Conservation (phyloP, 92 coral and sea anemone genomes). For the Scolanthus callimorphus region DNA sequence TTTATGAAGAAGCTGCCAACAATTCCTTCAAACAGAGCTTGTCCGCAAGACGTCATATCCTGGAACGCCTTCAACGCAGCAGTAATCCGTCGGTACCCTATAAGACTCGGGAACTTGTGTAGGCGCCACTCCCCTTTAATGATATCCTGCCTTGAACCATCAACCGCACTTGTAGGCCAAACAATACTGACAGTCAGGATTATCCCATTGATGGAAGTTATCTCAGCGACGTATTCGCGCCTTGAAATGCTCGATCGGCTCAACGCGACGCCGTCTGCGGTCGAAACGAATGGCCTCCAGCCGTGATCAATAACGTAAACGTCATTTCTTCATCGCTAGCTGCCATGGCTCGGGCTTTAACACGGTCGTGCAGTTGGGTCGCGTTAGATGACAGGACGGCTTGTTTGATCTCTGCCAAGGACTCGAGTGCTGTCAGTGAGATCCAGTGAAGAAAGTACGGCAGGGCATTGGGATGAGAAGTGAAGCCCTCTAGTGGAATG, state of each 20-base stretch:
- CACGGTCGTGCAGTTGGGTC: too few relatives aligned
- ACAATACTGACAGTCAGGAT: conserved; percentile 35
- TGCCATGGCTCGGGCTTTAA: too few relatives aligned
- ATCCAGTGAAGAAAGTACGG: conserved; percentile 74
- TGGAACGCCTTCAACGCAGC: conserved; percentile 38
- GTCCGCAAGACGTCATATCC: conserved; percentile 14
- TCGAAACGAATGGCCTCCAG: conserved; percentile 22
- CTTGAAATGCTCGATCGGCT: conserved; percentile 44
- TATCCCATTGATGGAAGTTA: conserved; percentile 40
- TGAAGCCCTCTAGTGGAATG: conserved; percentile 46
- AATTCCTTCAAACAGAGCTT: conserved; percentile 26
- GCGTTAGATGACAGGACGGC: conserved; percentile 26
- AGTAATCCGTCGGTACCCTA: conserved; percentile 43
- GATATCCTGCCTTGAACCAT: background rate
- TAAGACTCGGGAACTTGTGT: conserved; percentile 61
- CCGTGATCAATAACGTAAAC: conserved; percentile 32
- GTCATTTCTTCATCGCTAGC: too few relatives aligned
- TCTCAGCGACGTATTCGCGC: conserved; percentile 56
- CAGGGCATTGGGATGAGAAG: conserved; percentile 35
- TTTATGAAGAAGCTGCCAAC: too few relatives aligned
- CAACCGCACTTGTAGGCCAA: conserved; percentile 58
- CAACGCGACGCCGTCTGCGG: conserved; percentile 56
- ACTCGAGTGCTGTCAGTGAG: conserved; percentile 46
- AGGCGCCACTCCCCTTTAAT: conserved; percentile 69
- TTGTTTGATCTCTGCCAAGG: conserved; percentile 56